Evolutionary conservation across 2,797 vertebrate genomes (phyloP), one percentile per base, ranked within the genome.

Genomic region (Anisognathus igniventris): DNA sequence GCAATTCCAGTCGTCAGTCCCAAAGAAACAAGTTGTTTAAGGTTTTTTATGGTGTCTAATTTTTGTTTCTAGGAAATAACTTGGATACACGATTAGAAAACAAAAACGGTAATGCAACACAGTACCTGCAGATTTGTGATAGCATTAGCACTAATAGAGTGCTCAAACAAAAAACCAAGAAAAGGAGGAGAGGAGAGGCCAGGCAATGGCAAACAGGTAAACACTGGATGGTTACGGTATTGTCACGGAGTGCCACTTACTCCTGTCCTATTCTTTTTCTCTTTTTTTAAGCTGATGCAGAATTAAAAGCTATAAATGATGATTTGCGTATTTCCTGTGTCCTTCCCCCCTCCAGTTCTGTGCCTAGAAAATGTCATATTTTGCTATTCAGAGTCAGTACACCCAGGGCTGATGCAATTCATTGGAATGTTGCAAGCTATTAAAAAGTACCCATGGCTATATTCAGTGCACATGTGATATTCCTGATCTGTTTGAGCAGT

Each of bases 161-260:
- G 70, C 98, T 99, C 90, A 99, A 99, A 97, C 98, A 99, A 95
- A 99, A 98, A 98, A 88, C 98, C 85, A 99, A 98, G 98, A 99
- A 98, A 98, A 99, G 98, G 98, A 99, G 98, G 98, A 99, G 99
- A 97, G 99, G 99, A 92, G 99, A 99, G 78, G 97, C 98, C 28
- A 98, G 99, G 86, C 99, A 99, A 97, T 99, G 98, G 98, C 99
- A 99, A 98, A 99, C 99, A 96, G 99, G 99, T 99, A 98, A 96
- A 96, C 93, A 94, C 82, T 95, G 89, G 64, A 90, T 65, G 93
- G 93, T 68, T 90, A 88, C 77, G 90, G 25, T 95, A 83, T 90
- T 96, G 93, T 93, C 93, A 86, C 16, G 90, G 95, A 91, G 94
- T 95, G 93, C 50, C 88, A 92, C 79, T 90, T 68, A 23, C 94